Percentiles rank a stretch among this genome's conserved stretches.
phyloP scores from a whole-genome alignment of 2,113 vertebrate species.

The Mastomys natalensis region DNA sequence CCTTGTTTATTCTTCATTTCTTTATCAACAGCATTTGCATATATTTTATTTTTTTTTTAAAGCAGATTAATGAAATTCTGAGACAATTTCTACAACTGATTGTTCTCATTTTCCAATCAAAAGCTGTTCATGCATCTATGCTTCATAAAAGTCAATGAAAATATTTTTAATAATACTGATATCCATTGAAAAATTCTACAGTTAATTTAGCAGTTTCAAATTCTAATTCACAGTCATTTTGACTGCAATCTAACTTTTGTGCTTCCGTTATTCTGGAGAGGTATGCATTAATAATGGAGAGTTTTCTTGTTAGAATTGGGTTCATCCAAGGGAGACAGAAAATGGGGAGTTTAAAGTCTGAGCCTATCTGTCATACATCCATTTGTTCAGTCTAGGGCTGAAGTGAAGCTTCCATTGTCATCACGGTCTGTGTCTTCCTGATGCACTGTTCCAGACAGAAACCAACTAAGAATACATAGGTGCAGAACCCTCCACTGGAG shows the following conservation, averaged over 20 bases:
- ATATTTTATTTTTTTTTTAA: too few relatives aligned
- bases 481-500: not conserved
- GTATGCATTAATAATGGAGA: not conserved
- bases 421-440: not conserved
- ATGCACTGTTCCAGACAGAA: not conserved
- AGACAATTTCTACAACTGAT: not conserved
- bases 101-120: not conserved
- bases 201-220: slow-evolving; percentile 36
- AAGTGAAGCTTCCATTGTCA: not conserved
- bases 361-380: not conserved
- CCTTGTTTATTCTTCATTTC: not conserved
- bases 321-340: not conserved
- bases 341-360: not conserved
- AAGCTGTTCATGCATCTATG: not conserved
- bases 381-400: not conserved
- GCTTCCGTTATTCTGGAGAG: not conserved
- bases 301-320: slow-evolving; percentile 20
- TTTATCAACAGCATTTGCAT: not conserved
- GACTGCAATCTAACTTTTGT: slow-evolving; percentile 34
- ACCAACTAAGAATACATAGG: not conserved
- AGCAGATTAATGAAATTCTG: not conserved
- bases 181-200: slow-evolving; percentile 24
- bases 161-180: slow-evolving; percentile 11
- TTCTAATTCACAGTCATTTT: not conserved
- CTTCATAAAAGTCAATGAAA: slow-evolving; percentile 45